phyloP scores from a whole-genome alignment of 2,888 invertebrate genomes.

The Conistra vaccinii region DNA sequence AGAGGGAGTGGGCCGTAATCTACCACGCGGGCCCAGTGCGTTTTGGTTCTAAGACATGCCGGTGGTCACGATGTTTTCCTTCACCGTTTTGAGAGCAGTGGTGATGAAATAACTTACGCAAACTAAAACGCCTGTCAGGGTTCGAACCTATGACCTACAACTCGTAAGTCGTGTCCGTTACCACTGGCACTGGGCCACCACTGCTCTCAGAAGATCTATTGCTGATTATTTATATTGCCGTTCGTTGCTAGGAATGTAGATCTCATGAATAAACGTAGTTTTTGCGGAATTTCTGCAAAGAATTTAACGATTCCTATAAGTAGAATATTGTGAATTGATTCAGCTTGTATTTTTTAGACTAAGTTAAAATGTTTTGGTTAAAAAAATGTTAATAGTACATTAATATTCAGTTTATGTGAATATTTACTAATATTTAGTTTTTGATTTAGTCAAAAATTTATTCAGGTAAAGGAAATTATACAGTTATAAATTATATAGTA shows the following conservation, averaged over 20 bases:
- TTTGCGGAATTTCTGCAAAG: neutral
- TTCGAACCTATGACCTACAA: too few relatives aligned
- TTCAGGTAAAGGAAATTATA: neutral
- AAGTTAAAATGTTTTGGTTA: neutral
- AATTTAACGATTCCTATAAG: neutral
- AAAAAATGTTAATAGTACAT: too few relatives aligned
- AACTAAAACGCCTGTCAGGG: too few relatives aligned
- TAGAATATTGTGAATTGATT: neutral
- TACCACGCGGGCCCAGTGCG: too few relatives aligned
- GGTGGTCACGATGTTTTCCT: too few relatives aligned
- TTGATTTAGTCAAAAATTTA: neutral
- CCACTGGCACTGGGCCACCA: too few relatives aligned
- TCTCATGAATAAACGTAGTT: neutral
- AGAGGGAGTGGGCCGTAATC: too few relatives aligned
- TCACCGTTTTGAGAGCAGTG: too few relatives aligned
- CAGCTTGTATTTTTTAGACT: neutral
- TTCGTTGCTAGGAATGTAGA: slow-evolving; percentile 4
- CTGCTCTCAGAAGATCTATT: neutral
- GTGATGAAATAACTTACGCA: too few relatives aligned
- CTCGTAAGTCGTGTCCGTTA: too few relatives aligned
- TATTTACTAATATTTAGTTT: neutral
- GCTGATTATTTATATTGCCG: slow-evolving; percentile 9
- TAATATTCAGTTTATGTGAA: neutral
- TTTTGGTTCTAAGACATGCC: too few relatives aligned
- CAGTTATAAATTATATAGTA: too few relatives aligned